Evolutionary conservation across 2,888 invertebrate genomes (phyloP), one percentile per base, ranked within the genome.

Genomic region (Noctua janthe): DNA sequence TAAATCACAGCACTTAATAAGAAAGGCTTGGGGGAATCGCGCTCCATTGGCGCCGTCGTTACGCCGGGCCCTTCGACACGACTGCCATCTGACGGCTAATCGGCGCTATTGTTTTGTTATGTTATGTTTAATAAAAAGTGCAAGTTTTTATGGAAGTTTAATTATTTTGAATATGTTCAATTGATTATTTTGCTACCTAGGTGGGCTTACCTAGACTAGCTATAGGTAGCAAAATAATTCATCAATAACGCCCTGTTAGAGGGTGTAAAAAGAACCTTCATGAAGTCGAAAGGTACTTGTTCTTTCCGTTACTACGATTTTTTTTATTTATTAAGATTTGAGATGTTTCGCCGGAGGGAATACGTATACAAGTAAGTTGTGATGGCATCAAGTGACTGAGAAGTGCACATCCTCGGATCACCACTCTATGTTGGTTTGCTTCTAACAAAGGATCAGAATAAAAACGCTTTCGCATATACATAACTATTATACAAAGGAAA

Each of bases 1-100:
- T 91, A 95, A 96, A 97, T 96, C 97, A 95, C 94, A 90, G 95
- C 93, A 88, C 90, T 93, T 94, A 94, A 94, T 95, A 96, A 97
- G 96, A 96, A 96, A 95, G 94, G 95, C 90, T 91, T 90, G 91
- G 91, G 94, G 97, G 97, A 97, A 96, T 94, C 92, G 94, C 96
- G 97, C 96, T 96, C 94, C 96, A 97, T 96, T 96, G 96, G 94
- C 94, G 94, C 87, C 93, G 94, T 93, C 94, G 94, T 93, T 94
- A 93, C 90, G 90, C 90, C 88, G 89, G 88, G 91, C 93, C 95
- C 94, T 94, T 92, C 91, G 91, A 87, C 90, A 86, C 90, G 91
- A 90, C 90, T 89, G 88, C 92, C 94, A 93, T 93, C 93, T 94
- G 94, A 92, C 92, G 91, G 87, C 84, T 80, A 74, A 83, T 43